These are phyloP conservation scores for Pteropus alecto DNA, from an alignment of 2,113 vertebrate genomes.

Conservation along the genomic window DNA sequence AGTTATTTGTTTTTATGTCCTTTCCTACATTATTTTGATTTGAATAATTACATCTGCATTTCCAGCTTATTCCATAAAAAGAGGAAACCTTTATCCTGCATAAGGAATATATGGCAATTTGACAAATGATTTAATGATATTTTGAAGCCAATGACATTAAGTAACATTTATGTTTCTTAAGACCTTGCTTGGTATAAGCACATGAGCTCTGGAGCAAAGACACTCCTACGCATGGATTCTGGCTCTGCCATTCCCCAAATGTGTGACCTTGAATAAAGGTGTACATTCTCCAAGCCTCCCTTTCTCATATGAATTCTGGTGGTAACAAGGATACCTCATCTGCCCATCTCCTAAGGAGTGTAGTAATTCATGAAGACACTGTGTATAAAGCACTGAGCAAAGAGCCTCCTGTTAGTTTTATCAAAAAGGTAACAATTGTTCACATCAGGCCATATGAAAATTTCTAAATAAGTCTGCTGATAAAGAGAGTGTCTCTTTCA, in stretches of 20 bases:
- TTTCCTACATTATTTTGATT: constrained; percentile 31
- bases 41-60: neutral
- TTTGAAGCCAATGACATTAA: neutral
- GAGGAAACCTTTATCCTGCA: neutral
- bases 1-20: constrained; percentile 50
- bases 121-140: neutral
- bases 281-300: neutral
- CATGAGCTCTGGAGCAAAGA: neutral
- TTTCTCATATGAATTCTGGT: neutral
- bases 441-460: too few species aligned
- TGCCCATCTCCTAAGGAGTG: neutral
- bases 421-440: neutral
- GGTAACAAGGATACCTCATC: neutral
- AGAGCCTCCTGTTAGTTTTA: neutral
- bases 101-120: neutral
- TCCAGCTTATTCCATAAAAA: neutral
- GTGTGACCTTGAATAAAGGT: neutral
- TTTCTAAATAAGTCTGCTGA: neutral
- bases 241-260: neutral
- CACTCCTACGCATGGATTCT: neutral
- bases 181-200: neutral
- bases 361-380: neutral
- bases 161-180: neutral
- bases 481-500: neutral
- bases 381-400: too few species aligned